Conservation (phyloP, 2,888 invertebrate genomes). For the Allophyes oxyacanthae region DNA sequence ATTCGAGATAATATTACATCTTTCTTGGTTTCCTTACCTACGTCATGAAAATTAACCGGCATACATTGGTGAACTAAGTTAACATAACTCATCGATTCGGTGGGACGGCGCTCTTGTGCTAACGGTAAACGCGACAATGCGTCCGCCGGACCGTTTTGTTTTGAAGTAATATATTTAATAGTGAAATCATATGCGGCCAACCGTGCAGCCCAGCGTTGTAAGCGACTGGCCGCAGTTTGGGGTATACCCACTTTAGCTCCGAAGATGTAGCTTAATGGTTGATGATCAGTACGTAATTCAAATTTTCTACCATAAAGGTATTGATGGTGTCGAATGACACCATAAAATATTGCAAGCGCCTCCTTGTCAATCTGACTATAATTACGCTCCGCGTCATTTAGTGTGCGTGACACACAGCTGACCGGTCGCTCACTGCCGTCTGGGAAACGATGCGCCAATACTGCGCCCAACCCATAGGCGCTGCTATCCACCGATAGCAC, state of each 20-base stretch:
- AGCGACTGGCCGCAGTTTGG: not conserved
- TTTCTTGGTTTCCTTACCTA: not conserved
- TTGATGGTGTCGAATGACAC: not conserved
- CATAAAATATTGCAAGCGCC: not conserved
- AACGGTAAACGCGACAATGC: too few relatives aligned
- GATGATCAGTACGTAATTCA: not conserved
- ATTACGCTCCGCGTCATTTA: not conserved
- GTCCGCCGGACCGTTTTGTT: too few relatives aligned
- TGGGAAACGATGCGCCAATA: not conserved
- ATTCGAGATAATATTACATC: not conserved
- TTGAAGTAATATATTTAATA: not conserved
- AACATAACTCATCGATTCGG: too few relatives aligned
- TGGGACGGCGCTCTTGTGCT: too few relatives aligned
- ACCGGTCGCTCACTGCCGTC: slow-evolving; percentile 1
- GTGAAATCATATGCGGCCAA: not conserved
- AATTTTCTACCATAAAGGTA: not conserved
- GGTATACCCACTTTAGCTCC: not conserved
- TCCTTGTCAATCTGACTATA: slow-evolving; percentile 1
- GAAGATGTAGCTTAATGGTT: not conserved
- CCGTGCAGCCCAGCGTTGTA: not conserved
- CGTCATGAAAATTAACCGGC: slow-evolving; percentile 2
- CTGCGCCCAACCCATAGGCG: too few relatives aligned
- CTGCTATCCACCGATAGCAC: too few relatives aligned
- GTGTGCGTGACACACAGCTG: not conserved
- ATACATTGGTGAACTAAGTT: not conserved